A percentile compares a stretch with the other conserved stretches of the same genome.
phyloP scores from a whole-genome alignment of 2,797 vertebrate genomes.

The Synanceia verrucosa region DNA sequence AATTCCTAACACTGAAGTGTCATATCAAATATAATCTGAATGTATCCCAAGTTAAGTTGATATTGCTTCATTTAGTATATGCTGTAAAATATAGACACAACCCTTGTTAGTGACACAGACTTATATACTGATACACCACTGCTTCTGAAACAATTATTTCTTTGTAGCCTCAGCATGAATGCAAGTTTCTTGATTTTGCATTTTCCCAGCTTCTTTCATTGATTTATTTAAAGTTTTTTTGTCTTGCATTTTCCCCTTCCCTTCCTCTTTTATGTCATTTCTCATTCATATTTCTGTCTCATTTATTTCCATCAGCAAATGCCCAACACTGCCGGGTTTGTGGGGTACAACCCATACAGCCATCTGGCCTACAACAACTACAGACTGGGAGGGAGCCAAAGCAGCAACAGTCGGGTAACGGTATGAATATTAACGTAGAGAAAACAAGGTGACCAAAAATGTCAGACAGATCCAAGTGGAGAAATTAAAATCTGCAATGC shows the following conservation, averaged over 20 bases:
- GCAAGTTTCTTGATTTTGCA: slow-evolving; percentile 39
- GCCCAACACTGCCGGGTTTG: slow-evolving; percentile 99
- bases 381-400: slow-evolving; percentile 99
- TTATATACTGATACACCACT: slow-evolving; percentile 14
- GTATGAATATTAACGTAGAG: slow-evolving; percentile 84
- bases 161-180: slow-evolving; percentile 64
- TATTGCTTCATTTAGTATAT: background rate
- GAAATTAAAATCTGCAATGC: background rate
- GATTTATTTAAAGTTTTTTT: slow-evolving; percentile 21
- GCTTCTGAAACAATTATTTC: slow-evolving; percentile 20
- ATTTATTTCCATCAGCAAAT: slow-evolving; percentile 99
- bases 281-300: slow-evolving; percentile 97
- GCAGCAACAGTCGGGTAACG: slow-evolving; percentile 99
- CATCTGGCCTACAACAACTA: slow-evolving; percentile 99
- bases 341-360: slow-evolving; percentile 99
- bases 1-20: slow-evolving; percentile 63
- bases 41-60: background rate
- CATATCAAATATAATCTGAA: background rate
- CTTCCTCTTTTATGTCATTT: slow-evolving; percentile 90
- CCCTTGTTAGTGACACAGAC: background rate
- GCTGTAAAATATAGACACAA: background rate
- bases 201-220: slow-evolving; percentile 39
- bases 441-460: slow-evolving; percentile 8
- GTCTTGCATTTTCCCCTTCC: background rate
- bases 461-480: background rate